Percentiles rank a stretch among this genome's conserved stretches.
Evolutionary conservation across 2,113 vertebrate species (phyloP).

Genomic region (Steatornis caripensis): DNA sequence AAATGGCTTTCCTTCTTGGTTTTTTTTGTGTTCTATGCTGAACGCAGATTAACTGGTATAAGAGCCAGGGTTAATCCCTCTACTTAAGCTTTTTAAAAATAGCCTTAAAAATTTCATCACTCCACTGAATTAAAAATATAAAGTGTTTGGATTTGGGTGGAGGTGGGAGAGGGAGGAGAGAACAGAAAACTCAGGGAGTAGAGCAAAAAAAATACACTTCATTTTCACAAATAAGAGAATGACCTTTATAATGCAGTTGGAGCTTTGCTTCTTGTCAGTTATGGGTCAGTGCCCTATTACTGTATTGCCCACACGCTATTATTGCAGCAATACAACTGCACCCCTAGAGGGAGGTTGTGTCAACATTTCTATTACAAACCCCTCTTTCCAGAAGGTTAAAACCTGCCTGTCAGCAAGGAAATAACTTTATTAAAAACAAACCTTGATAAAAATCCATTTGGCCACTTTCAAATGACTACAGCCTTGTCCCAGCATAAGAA

Average conservation of each 20-base stretch:
- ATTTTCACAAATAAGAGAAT: slow-evolving; percentile 37
- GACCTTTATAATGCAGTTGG: slow-evolving; percentile 51
- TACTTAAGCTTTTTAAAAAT: background rate
- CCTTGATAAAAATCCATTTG: slow-evolving; percentile 53
- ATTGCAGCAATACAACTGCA: slow-evolving; percentile 56
- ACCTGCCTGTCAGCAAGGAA: slow-evolving; percentile 61
- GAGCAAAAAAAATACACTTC: background rate
- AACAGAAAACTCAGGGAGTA: background rate
- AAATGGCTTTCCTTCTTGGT: background rate
- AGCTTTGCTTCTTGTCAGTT: slow-evolving; percentile 68
- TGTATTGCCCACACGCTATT: slow-evolving; percentile 18
- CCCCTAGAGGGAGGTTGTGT: slow-evolving; percentile 67
- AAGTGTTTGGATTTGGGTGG: background rate
- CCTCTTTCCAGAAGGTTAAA: slow-evolving; percentile 64
- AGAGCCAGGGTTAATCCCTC: background rate
- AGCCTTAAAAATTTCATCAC: background rate
- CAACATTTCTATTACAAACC: slow-evolving; percentile 68
- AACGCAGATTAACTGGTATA: background rate
- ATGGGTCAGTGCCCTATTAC: slow-evolving; percentile 45
- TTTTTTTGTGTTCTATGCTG: background rate
- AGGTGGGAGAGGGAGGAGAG: background rate
- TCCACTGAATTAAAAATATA: background rate
- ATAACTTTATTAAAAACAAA: slow-evolving; percentile 60
- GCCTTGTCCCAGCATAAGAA: background rate
- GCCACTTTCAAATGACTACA: slow-evolving; percentile 9